A percentile compares a stretch with the other conserved stretches of the same genome.
Evolutionary conservation across 2,797 vertebrate genomes (phyloP).

Genomic region (Vireo griseus): DNA sequence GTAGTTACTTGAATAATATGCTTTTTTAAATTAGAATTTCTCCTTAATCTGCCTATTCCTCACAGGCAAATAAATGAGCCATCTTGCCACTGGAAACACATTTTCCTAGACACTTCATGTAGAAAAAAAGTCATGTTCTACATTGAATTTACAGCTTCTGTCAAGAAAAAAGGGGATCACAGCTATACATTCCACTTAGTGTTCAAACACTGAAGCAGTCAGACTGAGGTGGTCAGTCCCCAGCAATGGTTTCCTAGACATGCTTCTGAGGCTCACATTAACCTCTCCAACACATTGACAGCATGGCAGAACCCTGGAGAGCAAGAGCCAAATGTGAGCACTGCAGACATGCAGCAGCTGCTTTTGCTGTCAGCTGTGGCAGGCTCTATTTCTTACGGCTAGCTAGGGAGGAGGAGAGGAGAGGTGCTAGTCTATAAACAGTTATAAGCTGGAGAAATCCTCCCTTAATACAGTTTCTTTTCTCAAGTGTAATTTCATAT

Average conservation of each 20-base stretch:
- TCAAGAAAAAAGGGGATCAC: neutral
- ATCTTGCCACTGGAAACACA: neutral
- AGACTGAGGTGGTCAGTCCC: neutral
- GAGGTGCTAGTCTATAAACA: neutral
- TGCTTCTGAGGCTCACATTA: neutral
- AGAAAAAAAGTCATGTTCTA: neutral
- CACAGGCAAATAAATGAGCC: neutral
- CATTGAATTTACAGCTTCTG: neutral
- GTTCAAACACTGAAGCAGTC: neutral
- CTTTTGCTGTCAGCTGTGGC: neutral
- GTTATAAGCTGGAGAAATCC: neutral
- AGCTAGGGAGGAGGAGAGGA: neutral
- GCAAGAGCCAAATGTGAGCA: neutral
- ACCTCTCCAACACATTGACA: accelerated
- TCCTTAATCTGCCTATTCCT: neutral
- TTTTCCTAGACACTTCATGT: neutral
- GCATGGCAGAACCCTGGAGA: neutral
- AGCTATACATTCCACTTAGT: neutral
- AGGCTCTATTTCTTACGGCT: neutral
- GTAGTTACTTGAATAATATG: neutral
- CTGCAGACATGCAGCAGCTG: neutral
- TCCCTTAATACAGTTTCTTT: neutral
- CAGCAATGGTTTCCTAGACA: neutral
- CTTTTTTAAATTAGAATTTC: neutral
- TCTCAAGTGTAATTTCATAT: neutral